A percentile compares a stretch with the other conserved stretches of the same genome.
phyloP scores from a whole-genome alignment of 2,888 invertebrate species.

The Stenchaetothrips biformis region DNA sequence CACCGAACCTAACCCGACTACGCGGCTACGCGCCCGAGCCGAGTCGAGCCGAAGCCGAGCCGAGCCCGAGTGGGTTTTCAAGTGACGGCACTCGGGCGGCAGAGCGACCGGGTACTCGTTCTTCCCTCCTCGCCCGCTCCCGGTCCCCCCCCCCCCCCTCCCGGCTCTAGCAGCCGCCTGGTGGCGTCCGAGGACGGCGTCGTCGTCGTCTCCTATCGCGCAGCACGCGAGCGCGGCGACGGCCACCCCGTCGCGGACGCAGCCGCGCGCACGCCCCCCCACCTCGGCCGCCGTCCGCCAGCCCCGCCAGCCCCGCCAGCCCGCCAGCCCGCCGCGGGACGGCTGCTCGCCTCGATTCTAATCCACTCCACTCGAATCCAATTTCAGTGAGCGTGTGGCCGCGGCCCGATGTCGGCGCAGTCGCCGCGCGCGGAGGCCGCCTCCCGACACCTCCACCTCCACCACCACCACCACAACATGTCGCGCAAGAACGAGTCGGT shows the following conservation, averaged over 20 bases:
- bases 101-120: background rate
- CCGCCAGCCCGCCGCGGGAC: background rate
- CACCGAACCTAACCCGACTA: slow-evolving; percentile 12
- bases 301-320: background rate
- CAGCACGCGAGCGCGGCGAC: background rate
- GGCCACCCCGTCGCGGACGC: background rate
- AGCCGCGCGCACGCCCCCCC: background rate
- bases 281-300: background rate
- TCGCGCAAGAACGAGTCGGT: slow-evolving; percentile 8
- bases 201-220: too few relatives aligned
- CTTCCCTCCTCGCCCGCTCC: background rate
- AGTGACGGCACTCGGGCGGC: background rate
- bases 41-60: background rate
- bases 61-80: background rate
- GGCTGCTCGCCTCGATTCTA: slow-evolving; percentile 1
- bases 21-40: background rate
- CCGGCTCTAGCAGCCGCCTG: too few relatives aligned
- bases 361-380: slow-evolving; percentile 22
- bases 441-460: background rate
- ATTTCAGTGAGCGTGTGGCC: slow-evolving; percentile 6
- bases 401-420: slow-evolving; percentile 7
- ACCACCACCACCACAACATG: slow-evolving; percentile 19
- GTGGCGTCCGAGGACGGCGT: too few relatives aligned
- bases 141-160: background rate
- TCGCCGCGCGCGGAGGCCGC: background rate